phyloP scores from a whole-genome alignment of 2,888 invertebrate species.

The Phrixothrix hirtus region DNA sequence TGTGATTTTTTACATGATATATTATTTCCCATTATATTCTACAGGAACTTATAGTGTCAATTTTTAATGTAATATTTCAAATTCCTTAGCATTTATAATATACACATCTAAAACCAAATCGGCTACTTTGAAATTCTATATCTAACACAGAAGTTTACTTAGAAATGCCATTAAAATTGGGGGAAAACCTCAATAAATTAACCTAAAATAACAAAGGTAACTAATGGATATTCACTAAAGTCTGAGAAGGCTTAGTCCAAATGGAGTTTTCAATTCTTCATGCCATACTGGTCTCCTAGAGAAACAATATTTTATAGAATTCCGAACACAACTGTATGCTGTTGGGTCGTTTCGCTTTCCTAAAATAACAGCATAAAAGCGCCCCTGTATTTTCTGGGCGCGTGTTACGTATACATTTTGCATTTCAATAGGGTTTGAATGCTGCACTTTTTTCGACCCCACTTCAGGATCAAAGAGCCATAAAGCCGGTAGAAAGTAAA shows the following conservation, averaged over 20 bases:
- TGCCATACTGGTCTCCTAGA: constrained; percentile 38
- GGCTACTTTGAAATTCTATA: constrained; percentile 6
- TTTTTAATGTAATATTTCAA: too few species aligned
- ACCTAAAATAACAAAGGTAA: constrained; percentile 37
- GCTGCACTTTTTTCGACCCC: constrained; percentile 37
- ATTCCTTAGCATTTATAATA: too few species aligned
- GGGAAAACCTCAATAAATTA: constrained; percentile 35
- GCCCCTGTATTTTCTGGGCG: constrained; percentile 34
- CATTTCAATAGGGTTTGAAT: constrained; percentile 40
- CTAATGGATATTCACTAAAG: constrained; percentile 36
- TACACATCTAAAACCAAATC: too few species aligned
- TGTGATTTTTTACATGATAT: too few species aligned
- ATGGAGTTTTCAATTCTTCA: constrained; percentile 38
- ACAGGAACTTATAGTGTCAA: too few species aligned
- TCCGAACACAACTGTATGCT: constrained; percentile 36
- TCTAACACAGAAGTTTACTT: constrained; percentile 8
- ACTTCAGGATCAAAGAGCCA: constrained; percentile 37
- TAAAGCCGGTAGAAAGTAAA: constrained; percentile 37
- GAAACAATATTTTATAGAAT: constrained; percentile 27
- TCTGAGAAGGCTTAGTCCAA: constrained; percentile 34
- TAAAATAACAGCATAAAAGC: constrained; percentile 44
- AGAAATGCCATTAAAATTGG: constrained; percentile 27
- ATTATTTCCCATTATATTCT: too few species aligned
- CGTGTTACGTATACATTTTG: constrained; percentile 35
- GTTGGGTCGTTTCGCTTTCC: constrained; percentile 35